Base-by-base conservation (phyloP, 1,140 invertebrate genomes). In the Drosophila ambigua region DNA sequence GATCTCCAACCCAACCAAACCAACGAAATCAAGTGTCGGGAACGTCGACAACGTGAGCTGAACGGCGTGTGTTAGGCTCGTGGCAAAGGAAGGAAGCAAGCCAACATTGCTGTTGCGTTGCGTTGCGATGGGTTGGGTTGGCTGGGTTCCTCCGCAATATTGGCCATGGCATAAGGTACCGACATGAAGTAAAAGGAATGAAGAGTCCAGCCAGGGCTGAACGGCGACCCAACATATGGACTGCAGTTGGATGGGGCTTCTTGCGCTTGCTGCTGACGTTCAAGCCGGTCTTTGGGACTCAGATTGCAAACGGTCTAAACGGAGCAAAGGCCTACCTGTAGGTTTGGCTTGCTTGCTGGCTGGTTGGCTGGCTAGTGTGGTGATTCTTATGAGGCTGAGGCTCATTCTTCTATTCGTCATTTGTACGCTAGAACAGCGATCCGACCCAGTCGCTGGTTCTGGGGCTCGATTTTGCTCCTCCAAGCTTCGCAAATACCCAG, bases 11-110 rank as follows among this genome's bases (percentile, higher is more conserved):
- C 23, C 5, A 6, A 28, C 26, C 55, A 55, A 72, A 61, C 60
- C 60, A 72, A 61, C 57, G 61, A 69, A 68, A 73, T 81, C 84
- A 83, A 88, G 83, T 89, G 79, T 79, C 72, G 79, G 80, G 80
- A 77, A 60, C 69, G 61, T 64, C 69, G 45, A 68, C 64, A 44
- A 71, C 31, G 53, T 50, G 59, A 54, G 65, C 53, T 45, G 59
- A 54, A 65, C 53, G 81, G 87, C 85, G 90, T 91, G 90, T 90
- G 90, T 90, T 91, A 84, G 82, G 85, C 90, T 91, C 90, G 90
- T 91, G 90, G 90, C 90, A 82, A 89, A 83, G 50, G 59, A 53
- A 71, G 55, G 31, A 45, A 50, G 24, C 11, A 68, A 54, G 50
- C 60, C 60, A 61, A 28, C 35, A 39, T 39, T 39, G 35, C 35